These are phyloP conservation scores for Neodontobutis hainanensis DNA, from an alignment of 2,113 vertebrate genomes.

Conservation along the genomic window DNA sequence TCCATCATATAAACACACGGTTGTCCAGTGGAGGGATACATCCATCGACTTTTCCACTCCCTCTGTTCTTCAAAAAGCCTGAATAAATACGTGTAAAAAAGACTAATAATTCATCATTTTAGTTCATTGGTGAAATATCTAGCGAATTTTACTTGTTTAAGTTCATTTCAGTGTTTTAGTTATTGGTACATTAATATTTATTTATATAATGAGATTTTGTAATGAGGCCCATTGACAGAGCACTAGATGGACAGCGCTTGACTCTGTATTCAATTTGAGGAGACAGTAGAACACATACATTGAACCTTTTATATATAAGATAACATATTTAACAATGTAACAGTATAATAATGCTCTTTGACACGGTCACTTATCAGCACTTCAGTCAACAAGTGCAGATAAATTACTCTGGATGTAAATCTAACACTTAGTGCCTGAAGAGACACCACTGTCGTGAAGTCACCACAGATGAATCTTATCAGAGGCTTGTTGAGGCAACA, in stretches of 20 bases:
- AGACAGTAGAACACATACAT: too few species aligned
- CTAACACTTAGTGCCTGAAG: slow-evolving; percentile 50
- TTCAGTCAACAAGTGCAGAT: slow-evolving; percentile 50
- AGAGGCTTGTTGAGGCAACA: slow-evolving; percentile 73
- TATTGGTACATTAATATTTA: too few species aligned
- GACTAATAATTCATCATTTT: too few species aligned
- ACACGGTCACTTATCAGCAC: slow-evolving; percentile 50
- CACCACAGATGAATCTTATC: slow-evolving; percentile 71
- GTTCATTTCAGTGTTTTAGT: too few species aligned
- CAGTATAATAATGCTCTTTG: neutral
- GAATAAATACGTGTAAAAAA: neutral
- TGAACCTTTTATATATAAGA: neutral
- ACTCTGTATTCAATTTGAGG: too few species aligned
- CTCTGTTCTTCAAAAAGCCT: neutral
- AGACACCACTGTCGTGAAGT: slow-evolving; percentile 50
- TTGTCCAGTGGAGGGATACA: neutral
- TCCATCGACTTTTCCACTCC: neutral
- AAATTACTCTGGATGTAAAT: slow-evolving; percentile 63
- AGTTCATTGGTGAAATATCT: too few species aligned
- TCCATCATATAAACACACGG: neutral
- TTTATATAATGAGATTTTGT: too few species aligned
- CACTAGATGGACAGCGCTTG: too few species aligned
- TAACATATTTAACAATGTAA: neutral
- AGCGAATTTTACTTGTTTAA: too few species aligned
- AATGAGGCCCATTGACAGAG: too few species aligned